Conservation (phyloP, 2,888 invertebrate genomes). For the Arrhopalites spinosus region DNA sequence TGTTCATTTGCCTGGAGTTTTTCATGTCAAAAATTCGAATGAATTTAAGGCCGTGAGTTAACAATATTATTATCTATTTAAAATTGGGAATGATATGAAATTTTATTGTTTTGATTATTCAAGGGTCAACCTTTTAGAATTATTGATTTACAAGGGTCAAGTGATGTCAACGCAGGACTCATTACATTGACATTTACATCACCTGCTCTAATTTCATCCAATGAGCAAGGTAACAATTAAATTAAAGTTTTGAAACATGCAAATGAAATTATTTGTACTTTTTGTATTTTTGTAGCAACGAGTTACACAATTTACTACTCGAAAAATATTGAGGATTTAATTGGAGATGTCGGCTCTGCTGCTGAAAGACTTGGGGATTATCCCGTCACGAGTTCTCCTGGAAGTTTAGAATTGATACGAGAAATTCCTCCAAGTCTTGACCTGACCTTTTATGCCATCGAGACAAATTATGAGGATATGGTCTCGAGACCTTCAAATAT, state of each 20-base stretch:
- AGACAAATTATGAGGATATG: slow-evolving; percentile 3
- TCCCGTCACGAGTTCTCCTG: neutral
- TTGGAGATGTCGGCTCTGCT: neutral
- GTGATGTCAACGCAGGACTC: neutral
- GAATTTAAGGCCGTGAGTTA: neutral
- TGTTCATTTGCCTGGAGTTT: neutral
- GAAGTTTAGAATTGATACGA: slow-evolving; percentile 18
- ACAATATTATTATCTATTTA: neutral
- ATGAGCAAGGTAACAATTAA: slow-evolving; percentile 19
- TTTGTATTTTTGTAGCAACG: neutral
- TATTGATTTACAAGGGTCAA: slow-evolving; percentile 16
- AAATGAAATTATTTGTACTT: neutral
- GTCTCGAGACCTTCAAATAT: slow-evolving; percentile 28
- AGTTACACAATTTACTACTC: slow-evolving; percentile 24
- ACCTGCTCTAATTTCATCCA: slow-evolving; percentile 14
- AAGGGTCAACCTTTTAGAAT: slow-evolving; percentile 30
- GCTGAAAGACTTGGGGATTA: slow-evolving; percentile 11
- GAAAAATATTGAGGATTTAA: neutral
- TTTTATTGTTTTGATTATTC: neutral
- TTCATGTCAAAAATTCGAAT: neutral
- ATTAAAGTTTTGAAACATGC: slow-evolving; percentile 8
- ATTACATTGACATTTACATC: slow-evolving; percentile 26
- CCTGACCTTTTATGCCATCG: slow-evolving; percentile 21
- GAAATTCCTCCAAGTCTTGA: neutral
- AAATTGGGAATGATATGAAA: neutral